Evolutionary conservation across 2,113 vertebrate genomes (phyloP).

Genomic region (Phylloscopus trochiloides): DNA sequence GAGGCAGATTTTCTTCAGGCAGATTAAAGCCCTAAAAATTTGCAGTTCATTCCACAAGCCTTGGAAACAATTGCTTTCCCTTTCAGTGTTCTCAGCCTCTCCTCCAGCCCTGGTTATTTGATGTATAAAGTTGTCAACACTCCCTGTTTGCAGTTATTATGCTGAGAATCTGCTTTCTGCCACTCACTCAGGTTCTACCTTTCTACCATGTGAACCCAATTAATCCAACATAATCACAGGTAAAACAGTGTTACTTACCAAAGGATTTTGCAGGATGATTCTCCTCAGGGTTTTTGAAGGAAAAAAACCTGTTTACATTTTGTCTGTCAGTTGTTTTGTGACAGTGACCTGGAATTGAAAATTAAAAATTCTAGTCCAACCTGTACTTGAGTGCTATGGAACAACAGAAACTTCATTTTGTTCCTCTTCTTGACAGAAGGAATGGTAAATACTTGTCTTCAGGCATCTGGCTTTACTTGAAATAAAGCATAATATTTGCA

Average conservation of each 20-base stretch:
- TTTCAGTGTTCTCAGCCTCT: background rate
- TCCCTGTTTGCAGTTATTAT: background rate
- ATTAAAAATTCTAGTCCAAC: background rate
- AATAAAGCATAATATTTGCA: slow-evolving; percentile 1
- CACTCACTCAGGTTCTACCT: background rate
- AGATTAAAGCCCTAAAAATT: background rate
- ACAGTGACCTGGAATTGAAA: background rate
- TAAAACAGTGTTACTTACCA: background rate
- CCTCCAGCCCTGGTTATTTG: background rate
- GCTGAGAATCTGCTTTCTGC: background rate
- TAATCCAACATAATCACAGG: background rate
- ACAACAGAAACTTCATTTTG: background rate
- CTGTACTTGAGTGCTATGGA: background rate
- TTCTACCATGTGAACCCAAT: background rate
- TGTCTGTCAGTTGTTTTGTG: background rate
- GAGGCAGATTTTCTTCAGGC: background rate
- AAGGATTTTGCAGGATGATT: background rate
- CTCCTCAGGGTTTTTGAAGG: background rate
- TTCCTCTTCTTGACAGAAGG: background rate
- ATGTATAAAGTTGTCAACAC: background rate
- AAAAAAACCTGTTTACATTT: background rate
- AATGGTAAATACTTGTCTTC: slow-evolving; percentile 34
- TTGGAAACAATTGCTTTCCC: background rate
- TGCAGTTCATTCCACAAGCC: background rate
- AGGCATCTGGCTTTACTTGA: slow-evolving; percentile 32